A percentile compares a stretch with the other conserved stretches of the same genome.
Evolutionary conservation across 2,888 invertebrate genomes (phyloP).

Genomic region (Morpho achilles): DNA sequence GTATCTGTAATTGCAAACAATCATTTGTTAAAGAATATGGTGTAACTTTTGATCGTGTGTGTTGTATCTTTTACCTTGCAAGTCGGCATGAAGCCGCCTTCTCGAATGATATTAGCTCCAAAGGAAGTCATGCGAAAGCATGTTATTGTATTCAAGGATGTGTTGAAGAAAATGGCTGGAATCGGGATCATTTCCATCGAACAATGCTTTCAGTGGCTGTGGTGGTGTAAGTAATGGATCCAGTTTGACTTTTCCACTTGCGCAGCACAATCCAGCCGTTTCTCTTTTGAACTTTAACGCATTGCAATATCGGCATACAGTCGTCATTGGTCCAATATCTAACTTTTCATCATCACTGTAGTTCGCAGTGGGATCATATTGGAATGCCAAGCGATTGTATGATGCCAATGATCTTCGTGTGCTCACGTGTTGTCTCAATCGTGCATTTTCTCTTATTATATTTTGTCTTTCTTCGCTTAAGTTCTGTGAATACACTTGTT

Average conservation of each 20-base stretch:
- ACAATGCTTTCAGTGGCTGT: slow-evolving; percentile 40
- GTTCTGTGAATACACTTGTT: slow-evolving; percentile 32
- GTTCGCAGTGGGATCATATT: slow-evolving; percentile 27
- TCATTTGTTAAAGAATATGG: slow-evolving; percentile 28
- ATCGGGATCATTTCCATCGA: slow-evolving; percentile 31
- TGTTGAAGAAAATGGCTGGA: slow-evolving; percentile 34
- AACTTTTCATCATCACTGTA: slow-evolving; percentile 37
- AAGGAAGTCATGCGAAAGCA: slow-evolving; percentile 40
- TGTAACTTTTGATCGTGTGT: slow-evolving; percentile 25
- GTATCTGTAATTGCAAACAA: slow-evolving; percentile 30
- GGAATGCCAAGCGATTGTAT: too few relatives aligned
- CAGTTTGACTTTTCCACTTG: slow-evolving; percentile 48
- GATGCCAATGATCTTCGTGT: slow-evolving; percentile 31
- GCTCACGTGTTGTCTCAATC: slow-evolving; percentile 34
- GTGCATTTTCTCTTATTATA: slow-evolving; percentile 29
- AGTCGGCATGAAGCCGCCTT: slow-evolving; percentile 35
- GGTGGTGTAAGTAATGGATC: slow-evolving; percentile 41
- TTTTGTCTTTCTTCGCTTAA: slow-evolving; percentile 26
- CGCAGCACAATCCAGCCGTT: slow-evolving; percentile 49
- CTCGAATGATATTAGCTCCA: slow-evolving; percentile 35
- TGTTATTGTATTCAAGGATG: slow-evolving; percentile 37
- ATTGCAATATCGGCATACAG: slow-evolving; percentile 29
- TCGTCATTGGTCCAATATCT: slow-evolving; percentile 16
- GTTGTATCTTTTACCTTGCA: slow-evolving; percentile 11
- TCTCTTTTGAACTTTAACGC: slow-evolving; percentile 44